Conservation (phyloP, 2,888 invertebrate species). For the Octodonta nipae region DNA sequence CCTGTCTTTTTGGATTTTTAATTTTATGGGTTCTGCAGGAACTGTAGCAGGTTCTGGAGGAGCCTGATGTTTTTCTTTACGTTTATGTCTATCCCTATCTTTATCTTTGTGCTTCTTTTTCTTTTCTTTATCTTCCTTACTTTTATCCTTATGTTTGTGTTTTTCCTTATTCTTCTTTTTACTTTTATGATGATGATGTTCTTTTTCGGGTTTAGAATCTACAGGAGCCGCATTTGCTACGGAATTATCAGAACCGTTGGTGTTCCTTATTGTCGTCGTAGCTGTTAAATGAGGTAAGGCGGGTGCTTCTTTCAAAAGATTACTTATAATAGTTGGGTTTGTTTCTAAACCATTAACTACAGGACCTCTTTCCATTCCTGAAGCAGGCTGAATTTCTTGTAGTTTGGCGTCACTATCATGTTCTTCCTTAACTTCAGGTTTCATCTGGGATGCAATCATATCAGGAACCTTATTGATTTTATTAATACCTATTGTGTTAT, state of each 20-base stretch:
- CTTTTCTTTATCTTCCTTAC: constrained; percentile 53
- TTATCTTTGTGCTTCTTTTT: constrained; percentile 64
- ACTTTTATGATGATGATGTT: constrained; percentile 31
- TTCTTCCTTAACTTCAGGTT: too few species aligned
- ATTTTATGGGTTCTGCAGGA: constrained; percentile 37
- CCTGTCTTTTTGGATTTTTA: constrained; percentile 34
- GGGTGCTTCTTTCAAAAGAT: constrained; percentile 47
- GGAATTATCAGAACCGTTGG: constrained; percentile 9
- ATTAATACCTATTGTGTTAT: constrained; percentile 35
- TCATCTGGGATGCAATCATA: too few species aligned
- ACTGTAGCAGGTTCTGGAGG: constrained; percentile 10
- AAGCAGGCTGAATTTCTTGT: constrained; percentile 1
- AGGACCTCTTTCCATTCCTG: constrained; percentile 15
- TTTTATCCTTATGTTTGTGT: constrained; percentile 64
- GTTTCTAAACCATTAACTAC: constrained; percentile 55
- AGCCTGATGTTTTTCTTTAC: constrained; percentile 47
- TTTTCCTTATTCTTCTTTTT: constrained; percentile 64
- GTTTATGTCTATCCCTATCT: constrained; percentile 39
- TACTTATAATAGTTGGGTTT: constrained; percentile 58
- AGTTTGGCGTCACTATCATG: constrained; percentile 9
- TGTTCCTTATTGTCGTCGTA: constrained; percentile 21
- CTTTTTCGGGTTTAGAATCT: constrained; percentile 24
- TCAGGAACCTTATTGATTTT: constrained; percentile 26
- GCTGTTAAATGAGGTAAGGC: constrained; percentile 27
- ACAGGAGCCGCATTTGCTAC: constrained; percentile 7